Percentiles rank a stretch among this genome's conserved stretches.
Conservation (phyloP, 23 tunicate genomes). For the Clavelina lepadiformis region DNA sequence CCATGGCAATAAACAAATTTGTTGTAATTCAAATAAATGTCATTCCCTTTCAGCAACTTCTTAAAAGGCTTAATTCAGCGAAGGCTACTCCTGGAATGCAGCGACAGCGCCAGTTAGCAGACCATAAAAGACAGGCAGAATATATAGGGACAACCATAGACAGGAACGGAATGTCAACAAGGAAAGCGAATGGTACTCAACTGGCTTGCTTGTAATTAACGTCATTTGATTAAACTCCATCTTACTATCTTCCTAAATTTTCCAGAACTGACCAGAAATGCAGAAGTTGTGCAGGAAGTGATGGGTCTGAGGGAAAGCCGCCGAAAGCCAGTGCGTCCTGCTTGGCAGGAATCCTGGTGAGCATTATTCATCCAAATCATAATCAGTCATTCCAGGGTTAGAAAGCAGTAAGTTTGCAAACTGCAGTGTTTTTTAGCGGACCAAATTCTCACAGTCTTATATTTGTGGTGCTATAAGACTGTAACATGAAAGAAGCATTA, state of each 20-base stretch:
- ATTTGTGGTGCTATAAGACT: too few relatives aligned
- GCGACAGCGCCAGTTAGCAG: constrained; percentile 34
- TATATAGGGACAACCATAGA: constrained; percentile 51
- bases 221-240: too few relatives aligned
- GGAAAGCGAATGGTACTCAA: constrained; percentile 38
- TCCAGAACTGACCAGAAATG: constrained; percentile 42
- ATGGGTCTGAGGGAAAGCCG: constrained; percentile 16
- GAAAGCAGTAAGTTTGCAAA: too few relatives aligned
- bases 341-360: constrained; percentile 81
- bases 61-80: constrained; percentile 59
- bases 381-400: too few relatives aligned
- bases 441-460: too few relatives aligned
- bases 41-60: constrained; percentile 51
- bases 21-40: too few relatives aligned
- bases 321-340: constrained; percentile 33
- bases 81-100: constrained; percentile 53
- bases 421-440: too few relatives aligned
- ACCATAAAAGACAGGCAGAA: constrained; percentile 51
- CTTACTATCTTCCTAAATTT: too few relatives aligned
- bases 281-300: constrained; percentile 40
- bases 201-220: too few relatives aligned
- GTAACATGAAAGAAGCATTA: too few relatives aligned
- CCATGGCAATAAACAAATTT: too few relatives aligned
- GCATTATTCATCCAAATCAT: too few relatives aligned
- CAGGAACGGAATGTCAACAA: constrained; percentile 31